These are phyloP conservation scores for Leptogaster cylindrica DNA, from an alignment of 2,888 invertebrate species.

Conservation along the genomic window DNA sequence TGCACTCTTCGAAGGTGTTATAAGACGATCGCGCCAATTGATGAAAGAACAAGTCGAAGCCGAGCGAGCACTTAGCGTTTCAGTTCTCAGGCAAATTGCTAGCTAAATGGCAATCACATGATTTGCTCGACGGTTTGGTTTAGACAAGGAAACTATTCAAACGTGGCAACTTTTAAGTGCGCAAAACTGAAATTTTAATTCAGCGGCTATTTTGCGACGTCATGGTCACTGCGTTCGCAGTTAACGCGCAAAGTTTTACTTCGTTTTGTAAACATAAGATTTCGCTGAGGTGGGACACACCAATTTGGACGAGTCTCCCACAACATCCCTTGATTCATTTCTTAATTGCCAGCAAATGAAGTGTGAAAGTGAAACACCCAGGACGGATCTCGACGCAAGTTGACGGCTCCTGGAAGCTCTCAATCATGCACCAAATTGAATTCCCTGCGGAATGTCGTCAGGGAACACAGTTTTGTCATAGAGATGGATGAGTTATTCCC, in stretches of 20 bases:
- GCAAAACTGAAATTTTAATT: not conserved
- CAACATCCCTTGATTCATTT: not conserved
- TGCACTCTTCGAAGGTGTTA: conserved; percentile 19
- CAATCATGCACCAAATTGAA: not conserved
- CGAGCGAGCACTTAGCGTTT: conserved; percentile 15
- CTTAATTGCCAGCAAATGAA: conserved; percentile 19
- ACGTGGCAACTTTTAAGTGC: not conserved
- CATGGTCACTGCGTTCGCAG: not conserved
- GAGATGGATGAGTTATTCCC: conserved; percentile 31
- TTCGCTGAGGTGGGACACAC: too few species aligned
- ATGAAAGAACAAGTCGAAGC: conserved; percentile 8
- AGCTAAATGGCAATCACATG: not conserved
- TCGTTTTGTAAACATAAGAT: not conserved
- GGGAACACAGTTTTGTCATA: not conserved
- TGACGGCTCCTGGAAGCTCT: not conserved
- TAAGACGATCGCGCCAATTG: not conserved
- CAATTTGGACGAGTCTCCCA: too few species aligned
- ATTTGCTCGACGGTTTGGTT: conserved; percentile 3
- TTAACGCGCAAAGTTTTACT: conserved; percentile 3
- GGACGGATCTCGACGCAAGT: not conserved
- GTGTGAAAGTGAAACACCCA: conserved; percentile 18
- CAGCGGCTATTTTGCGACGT: not conserved
- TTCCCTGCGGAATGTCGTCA: not conserved
- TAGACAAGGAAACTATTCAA: conserved; percentile 13
- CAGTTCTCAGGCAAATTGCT: conserved; percentile 21